These are phyloP conservation scores for Chlamydotis undulata DNA, from an alignment of 2,113 vertebrate genomes.

Conservation along the genomic window DNA sequence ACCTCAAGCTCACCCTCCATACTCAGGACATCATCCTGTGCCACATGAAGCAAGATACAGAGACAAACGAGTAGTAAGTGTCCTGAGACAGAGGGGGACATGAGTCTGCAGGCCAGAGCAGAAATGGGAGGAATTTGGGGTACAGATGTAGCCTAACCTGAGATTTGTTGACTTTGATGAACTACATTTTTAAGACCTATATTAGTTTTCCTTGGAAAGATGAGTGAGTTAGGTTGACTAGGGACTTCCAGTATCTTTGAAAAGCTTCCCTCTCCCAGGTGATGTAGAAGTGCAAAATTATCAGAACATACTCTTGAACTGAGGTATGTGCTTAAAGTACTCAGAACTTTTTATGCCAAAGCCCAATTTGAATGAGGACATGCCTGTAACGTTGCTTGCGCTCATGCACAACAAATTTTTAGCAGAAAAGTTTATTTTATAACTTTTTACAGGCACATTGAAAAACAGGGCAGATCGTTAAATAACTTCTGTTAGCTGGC, in stretches of 20 bases:
- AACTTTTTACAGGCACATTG: not conserved
- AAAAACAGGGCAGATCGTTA: not conserved
- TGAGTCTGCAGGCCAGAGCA: not conserved
- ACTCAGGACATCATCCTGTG: constrained; percentile 90
- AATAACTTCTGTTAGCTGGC: not conserved
- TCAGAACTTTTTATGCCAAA: not conserved
- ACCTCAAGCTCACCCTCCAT: constrained; percentile 87
- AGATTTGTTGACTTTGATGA: not conserved
- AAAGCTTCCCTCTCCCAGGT: not conserved
- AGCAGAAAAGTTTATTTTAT: not conserved
- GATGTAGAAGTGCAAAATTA: not conserved
- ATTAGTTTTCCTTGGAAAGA: not conserved
- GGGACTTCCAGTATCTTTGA: not conserved
- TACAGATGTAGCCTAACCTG: not conserved
- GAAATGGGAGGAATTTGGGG: not conserved
- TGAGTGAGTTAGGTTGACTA: not conserved
- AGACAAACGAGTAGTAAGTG: constrained; percentile 89
- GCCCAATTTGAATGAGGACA: not conserved
- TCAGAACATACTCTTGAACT: not conserved
- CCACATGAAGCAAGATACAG: constrained; percentile 89
- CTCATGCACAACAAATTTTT: not conserved
- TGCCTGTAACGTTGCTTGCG: not conserved
- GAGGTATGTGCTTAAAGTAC: not conserved
- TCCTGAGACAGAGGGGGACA: not conserved
- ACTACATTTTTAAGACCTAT: not conserved